Evolutionary conservation across 2,797 vertebrate species (phyloP).

Genomic region (Sebastes nivosus): DNA sequence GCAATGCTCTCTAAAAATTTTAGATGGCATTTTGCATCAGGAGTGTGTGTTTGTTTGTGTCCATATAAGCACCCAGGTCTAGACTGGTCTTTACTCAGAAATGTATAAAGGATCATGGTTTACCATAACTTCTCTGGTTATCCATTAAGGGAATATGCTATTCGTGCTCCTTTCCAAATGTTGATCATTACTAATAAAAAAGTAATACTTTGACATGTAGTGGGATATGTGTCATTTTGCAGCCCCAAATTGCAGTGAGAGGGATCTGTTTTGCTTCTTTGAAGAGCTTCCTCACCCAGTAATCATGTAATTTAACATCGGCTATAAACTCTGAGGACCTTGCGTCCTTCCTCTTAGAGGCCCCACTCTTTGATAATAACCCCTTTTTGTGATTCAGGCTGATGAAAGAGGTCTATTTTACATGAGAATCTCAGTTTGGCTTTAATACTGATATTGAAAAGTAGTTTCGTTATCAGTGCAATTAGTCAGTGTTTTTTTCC

Average conservation of each 20-base stretch:
- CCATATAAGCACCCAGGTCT: neutral
- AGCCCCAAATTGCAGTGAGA: neutral
- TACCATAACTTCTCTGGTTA: neutral
- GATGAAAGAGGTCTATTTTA: conserved; percentile 35
- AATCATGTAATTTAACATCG: conserved; percentile 35
- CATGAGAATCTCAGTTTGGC: neutral
- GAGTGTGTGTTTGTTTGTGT: neutral
- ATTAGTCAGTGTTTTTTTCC: conserved; percentile 11
- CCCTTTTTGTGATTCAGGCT: conserved; percentile 21
- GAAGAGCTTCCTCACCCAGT: conserved; percentile 18
- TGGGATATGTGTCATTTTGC: neutral
- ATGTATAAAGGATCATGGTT: neutral
- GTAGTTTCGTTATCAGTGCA: conserved; percentile 7
- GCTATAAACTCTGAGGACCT: conserved; percentile 3
- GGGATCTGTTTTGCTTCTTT: conserved; percentile 19
- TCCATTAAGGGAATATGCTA: neutral
- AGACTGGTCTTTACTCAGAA: too few species aligned
- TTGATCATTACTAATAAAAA: neutral
- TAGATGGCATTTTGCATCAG: neutral
- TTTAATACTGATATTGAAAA: neutral
- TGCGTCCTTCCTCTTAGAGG: neutral
- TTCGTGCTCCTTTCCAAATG: neutral
- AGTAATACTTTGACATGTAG: neutral
- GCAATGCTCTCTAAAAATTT: neutral
- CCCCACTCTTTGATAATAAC: conserved; percentile 8